Evolutionary conservation across 2,888 invertebrate species (phyloP), one percentile per base, ranked within the genome.

Genomic region (Tetrapedia diversipes): DNA sequence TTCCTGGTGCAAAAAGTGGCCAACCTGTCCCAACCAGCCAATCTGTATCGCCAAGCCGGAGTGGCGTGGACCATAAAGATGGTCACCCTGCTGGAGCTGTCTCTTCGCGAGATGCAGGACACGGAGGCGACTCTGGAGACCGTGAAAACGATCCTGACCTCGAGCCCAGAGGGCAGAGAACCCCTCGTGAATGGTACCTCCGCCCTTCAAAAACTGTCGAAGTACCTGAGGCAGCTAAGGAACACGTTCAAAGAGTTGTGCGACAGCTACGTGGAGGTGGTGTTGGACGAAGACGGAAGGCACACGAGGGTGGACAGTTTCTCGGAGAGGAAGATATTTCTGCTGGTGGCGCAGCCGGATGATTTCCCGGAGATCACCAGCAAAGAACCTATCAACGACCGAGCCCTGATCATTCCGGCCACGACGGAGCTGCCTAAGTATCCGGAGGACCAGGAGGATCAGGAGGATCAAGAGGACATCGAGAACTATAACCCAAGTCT

Each of bases 1-100:
- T 98, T 98, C 91, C 94, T 98, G 3, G 95, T 98, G 78, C 98
- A 98, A 92, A 98, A 98, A 93, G 97, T 98, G 0, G 97, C 96
- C 0, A 96, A 96, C 88, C 94, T 97, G 79, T 96, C 96, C 74
- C 94, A 96, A 85, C 97, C 97, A 4, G 97, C 98, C 1, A 98
- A 97, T 92, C 93, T 98, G n/a, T 98, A 97, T 90, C 96, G 96
- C 75, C 98, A 98, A 92, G 97, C 98, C 11, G 97, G 97, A 39
- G 97, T 97, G 0, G 96, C 98, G 0, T 97, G 98, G 95, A 96
- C 98, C 47, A 96, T 98, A 24, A 96, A 97, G 92, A 95, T 97
- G 63, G 96, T 98, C 75, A 95, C 97, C 0, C 92, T 98, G 47
- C 96, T 98, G 41, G 97, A 98, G 89, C 94, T 98, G 77, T 97